Percentiles rank a stretch among this genome's conserved stretches.
These are phyloP conservation scores for Vulpes vulpes DNA, from an alignment of 2,113 vertebrate genomes.

Conservation along the genomic window DNA sequence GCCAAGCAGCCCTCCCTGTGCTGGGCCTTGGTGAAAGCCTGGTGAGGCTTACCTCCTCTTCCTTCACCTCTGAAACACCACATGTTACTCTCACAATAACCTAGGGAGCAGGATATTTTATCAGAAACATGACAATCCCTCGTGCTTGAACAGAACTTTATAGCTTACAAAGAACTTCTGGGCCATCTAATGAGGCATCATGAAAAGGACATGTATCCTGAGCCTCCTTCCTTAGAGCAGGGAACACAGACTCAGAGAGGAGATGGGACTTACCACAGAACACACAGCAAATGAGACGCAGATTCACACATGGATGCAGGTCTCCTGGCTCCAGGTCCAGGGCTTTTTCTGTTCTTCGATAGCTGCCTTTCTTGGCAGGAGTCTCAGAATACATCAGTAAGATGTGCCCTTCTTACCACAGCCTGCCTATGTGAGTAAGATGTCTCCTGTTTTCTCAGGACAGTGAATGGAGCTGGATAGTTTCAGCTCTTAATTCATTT, in stretches of 20 bases:
- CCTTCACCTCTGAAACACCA: background rate
- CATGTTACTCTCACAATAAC: background rate
- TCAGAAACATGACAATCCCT: background rate
- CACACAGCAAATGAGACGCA: background rate
- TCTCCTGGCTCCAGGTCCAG: background rate
- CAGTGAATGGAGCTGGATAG: background rate
- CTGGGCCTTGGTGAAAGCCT: too few species aligned
- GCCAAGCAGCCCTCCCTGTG: background rate
- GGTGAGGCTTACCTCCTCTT: rapidly evolving
- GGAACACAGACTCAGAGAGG: background rate
- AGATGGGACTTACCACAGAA: background rate
- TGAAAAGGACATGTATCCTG: rapidly evolving
- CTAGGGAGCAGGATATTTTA: background rate
- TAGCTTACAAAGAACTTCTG: background rate
- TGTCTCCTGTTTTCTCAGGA: background rate
- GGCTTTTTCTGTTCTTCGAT: background rate
- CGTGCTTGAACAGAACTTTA: background rate
- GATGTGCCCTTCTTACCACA: background rate
- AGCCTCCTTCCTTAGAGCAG: background rate
- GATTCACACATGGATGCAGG: background rate
- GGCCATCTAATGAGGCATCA: background rate
- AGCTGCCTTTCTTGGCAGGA: background rate
- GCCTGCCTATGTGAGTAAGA: rapidly evolving
- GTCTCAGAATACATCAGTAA: background rate
- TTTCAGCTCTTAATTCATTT: background rate